Evolutionary conservation across 1,140 invertebrate genomes (phyloP).

Genomic region (Latrodectus geometricus): DNA sequence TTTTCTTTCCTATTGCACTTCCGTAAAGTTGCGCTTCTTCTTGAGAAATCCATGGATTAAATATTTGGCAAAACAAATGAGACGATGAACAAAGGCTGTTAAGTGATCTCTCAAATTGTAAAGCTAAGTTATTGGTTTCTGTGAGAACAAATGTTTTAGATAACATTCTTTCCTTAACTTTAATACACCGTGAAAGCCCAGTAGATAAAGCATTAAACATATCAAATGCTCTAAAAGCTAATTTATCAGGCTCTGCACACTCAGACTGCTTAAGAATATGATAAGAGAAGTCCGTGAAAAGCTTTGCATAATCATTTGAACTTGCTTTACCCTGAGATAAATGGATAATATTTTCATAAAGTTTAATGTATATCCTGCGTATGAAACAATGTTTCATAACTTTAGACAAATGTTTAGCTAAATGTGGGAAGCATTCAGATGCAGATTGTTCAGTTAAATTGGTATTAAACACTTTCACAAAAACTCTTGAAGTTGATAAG

Average conservation of each 20-base stretch:
- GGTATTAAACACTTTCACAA: slow-evolving; percentile 25
- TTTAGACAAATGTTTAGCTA: slow-evolving; percentile 24
- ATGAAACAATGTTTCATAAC: slow-evolving; percentile 44
- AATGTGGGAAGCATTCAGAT: slow-evolving; percentile 29
- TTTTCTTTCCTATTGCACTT: slow-evolving; percentile 7
- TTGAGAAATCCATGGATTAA: slow-evolving; percentile 28
- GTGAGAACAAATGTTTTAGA: slow-evolving; percentile 19
- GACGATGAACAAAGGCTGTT: slow-evolving; percentile 17
- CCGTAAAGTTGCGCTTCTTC: slow-evolving; percentile 12
- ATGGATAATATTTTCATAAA: slow-evolving; percentile 15
- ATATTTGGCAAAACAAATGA: slow-evolving; percentile 31
- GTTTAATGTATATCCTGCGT: slow-evolving; percentile 3
- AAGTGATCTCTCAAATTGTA: slow-evolving; percentile 13
- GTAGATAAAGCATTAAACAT: slow-evolving; percentile 36
- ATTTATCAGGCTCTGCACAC: slow-evolving; percentile 20
- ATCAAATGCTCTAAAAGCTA: slow-evolving; percentile 29
- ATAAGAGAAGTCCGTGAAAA: slow-evolving; percentile 30
- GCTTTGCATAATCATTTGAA: slow-evolving; percentile 18
- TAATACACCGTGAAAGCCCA: slow-evolving; percentile 24
- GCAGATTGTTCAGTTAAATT: slow-evolving; percentile 14
- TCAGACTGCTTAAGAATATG: slow-evolving; percentile 26
- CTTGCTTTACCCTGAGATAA: slow-evolving; percentile 15
- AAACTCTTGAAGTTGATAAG: slow-evolving; percentile 33
- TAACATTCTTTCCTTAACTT: slow-evolving; percentile 22
- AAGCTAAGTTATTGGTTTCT: not conserved